Evolutionary conservation across 2,113 vertebrate genomes (phyloP).

Genomic region (Ovibos moschatus): DNA sequence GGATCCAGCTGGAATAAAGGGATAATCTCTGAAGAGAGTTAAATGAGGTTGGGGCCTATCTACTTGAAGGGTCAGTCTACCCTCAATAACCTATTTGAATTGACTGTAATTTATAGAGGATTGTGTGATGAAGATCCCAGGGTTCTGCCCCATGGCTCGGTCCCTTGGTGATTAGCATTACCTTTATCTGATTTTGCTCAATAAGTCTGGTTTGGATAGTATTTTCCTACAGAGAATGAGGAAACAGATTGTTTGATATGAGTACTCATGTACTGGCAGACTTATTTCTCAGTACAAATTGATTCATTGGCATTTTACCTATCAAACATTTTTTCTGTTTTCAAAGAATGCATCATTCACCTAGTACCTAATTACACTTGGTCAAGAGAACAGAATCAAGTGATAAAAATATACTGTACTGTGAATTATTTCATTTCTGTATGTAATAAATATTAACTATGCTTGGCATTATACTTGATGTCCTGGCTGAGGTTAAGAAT

Average conservation of each 20-base stretch:
- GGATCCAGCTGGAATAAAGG: background rate
- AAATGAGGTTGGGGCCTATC: background rate
- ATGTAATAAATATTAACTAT: conserved; percentile 24
- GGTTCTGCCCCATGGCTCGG: background rate
- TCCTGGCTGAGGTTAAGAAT: background rate
- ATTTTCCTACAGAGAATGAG: background rate
- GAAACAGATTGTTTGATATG: background rate
- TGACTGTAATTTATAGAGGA: background rate
- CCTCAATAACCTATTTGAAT: background rate
- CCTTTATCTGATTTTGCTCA: background rate
- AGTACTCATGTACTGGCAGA: background rate
- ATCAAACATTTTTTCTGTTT: conserved; percentile 1
- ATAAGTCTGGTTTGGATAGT: background rate
- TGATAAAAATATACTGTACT: background rate
- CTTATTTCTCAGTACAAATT: conserved; percentile 27
- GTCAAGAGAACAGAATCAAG: background rate
- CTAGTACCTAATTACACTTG: background rate
- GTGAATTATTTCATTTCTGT: background rate
- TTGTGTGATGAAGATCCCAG: background rate
- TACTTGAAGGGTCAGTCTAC: background rate
- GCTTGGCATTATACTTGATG: background rate
- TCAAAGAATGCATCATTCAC: background rate
- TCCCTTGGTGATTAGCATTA: background rate
- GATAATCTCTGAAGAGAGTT: background rate
- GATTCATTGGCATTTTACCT: conserved; percentile 21